These are phyloP conservation scores for Eptatretus burgeri DNA, from an alignment of 2,113 vertebrate species.

Conservation along the genomic window DNA sequence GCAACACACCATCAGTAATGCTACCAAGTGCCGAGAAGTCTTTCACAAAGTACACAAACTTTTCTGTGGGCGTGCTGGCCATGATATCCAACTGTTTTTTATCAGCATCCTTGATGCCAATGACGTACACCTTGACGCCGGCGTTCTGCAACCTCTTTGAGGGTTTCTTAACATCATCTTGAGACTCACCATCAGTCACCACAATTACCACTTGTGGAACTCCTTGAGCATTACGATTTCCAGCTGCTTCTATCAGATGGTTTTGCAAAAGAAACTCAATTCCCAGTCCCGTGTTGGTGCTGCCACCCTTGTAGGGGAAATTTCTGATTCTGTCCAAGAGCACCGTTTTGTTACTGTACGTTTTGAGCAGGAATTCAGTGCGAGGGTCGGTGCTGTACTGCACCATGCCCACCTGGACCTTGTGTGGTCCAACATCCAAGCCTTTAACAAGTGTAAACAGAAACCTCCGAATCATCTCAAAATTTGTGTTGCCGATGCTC, in stretches of 20 bases:
- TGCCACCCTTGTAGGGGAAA: conserved; percentile 30
- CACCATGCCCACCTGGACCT: conserved; percentile 43
- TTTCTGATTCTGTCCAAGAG: conserved; percentile 32
- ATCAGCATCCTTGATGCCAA: conserved; percentile 25
- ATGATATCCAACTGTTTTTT: conserved; percentile 21
- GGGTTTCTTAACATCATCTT: conserved; percentile 28
- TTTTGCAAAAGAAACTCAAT: conserved; percentile 34
- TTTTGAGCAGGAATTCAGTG: conserved; percentile 51
- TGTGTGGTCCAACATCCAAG: conserved; percentile 30
- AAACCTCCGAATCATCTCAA: conserved; percentile 43
- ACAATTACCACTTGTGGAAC: conserved; percentile 39
- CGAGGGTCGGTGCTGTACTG: conserved; percentile 35
- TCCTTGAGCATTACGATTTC: conserved; percentile 33
- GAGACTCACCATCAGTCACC: conserved; percentile 30
- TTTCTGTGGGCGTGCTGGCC: conserved; percentile 16
- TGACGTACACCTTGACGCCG: conserved; percentile 24
- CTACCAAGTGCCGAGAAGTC: background rate
- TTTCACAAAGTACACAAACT: conserved; percentile 13
- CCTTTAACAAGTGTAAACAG: conserved; percentile 33
- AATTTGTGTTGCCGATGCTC: conserved; percentile 42
- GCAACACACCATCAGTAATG: background rate
- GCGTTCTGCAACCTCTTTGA: conserved; percentile 11
- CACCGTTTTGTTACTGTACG: conserved; percentile 22
- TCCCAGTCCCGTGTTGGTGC: conserved; percentile 31
- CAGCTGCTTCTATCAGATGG: conserved; percentile 30